Base-by-base conservation (phyloP, 2,113 vertebrate genomes). In the Dendrocopos noguchii region DNA sequence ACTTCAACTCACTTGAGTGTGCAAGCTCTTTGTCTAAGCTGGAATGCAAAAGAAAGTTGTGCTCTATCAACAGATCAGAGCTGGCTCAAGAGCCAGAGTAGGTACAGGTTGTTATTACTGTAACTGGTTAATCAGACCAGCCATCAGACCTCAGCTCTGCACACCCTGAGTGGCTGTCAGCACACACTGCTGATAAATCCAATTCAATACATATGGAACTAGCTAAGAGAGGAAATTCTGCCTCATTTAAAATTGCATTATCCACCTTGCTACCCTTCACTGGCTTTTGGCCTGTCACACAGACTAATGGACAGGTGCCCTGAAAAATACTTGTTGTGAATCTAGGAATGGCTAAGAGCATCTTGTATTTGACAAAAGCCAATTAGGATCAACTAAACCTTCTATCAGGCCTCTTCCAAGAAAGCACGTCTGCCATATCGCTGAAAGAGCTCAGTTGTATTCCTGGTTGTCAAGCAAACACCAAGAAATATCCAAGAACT, bases 211-310 rank as follows among this genome's bases (percentile, higher is more conserved):
- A 92, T 92, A 88, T 36, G 89, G 93, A 94, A 87, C 76, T 85
- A 78, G 59, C 81, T 87, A 75, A 56, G 84, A 84, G 76, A 94
- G 76, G 67, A 83, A 89, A 90, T 75, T 94, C 89, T 91, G 80
- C 81, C 82, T 94, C 93, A 74, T 89, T 89, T 93, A 91, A 96
- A 96, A 96, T 95, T 76, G 27, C 85, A 94, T 96, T 94, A 94
- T 94, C 68, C 93, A 72, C 52, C 84, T 81, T 92, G 79, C 82
- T 76, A 94, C 87, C 95, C 76, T 94, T 90, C 79, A 65, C 70
- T 91, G 84, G 50, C 68, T 87, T 80, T 94, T 92, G 91, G 73
- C 84, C 93, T 92, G 80, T 94, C 94, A 78, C 72, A 64, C 72
- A 88, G 34, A 11, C 33, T 87, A 87, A 94, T 39, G 76, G 87